Conservation (phyloP, 2,797 vertebrate species). For the Ceryle rudis region DNA sequence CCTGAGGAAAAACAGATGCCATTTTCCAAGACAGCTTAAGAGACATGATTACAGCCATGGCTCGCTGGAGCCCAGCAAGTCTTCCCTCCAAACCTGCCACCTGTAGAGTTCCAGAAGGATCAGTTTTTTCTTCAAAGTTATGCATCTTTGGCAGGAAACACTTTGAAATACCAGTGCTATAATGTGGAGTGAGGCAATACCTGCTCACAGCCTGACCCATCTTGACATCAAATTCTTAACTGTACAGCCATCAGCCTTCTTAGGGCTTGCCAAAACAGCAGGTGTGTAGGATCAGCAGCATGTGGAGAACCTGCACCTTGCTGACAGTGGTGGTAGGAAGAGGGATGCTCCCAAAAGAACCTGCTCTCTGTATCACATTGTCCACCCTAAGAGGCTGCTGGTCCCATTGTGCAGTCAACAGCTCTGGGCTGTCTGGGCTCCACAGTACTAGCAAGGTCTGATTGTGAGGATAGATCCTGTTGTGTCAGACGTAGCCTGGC, state of each 20-base stretch:
- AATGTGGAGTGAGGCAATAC: background rate
- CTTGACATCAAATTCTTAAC: background rate
- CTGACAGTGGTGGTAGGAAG: background rate
- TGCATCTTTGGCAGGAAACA: background rate
- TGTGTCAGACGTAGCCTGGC: background rate
- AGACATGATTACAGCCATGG: background rate
- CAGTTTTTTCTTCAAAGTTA: background rate
- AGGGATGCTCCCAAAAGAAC: background rate
- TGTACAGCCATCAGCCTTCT: background rate
- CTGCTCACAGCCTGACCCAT: background rate
- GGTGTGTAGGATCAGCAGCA: background rate
- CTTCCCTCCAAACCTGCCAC: background rate
- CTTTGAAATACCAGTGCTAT: background rate
- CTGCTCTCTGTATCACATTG: background rate
- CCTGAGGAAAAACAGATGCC: background rate
- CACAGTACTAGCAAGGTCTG: background rate
- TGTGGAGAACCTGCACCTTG: background rate
- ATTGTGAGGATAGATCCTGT: background rate
- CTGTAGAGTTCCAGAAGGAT: conserved; percentile 4
- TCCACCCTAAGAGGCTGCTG: background rate
- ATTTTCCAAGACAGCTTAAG: conserved; percentile 11
- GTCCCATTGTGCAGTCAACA: background rate
- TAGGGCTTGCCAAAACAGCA: background rate
- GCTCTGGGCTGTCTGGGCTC: background rate
- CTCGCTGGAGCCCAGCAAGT: background rate